Evolutionary conservation across 2,113 vertebrate genomes (phyloP).

Genomic region (Paraplagusia blochii): DNA sequence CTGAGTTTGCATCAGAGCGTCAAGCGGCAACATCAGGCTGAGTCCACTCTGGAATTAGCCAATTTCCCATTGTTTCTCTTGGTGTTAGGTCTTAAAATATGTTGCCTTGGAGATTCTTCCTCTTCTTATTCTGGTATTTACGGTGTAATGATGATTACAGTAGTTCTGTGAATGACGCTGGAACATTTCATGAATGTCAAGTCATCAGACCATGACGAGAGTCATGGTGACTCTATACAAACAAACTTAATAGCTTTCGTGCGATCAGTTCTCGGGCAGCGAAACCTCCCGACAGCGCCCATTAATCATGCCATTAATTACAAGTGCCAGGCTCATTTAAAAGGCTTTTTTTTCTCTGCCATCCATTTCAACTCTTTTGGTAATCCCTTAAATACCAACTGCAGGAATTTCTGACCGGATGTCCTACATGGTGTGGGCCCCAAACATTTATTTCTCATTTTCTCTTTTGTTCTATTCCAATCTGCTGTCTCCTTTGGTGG

Average conservation of each 20-base stretch:
- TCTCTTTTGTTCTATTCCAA: constrained; percentile 6
- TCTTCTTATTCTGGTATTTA: too few relatives aligned
- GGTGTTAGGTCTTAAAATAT: constrained; percentile 6
- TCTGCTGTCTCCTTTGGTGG: constrained; percentile 4
- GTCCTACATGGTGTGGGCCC: constrained; percentile 1
- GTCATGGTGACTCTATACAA: constrained; percentile 10
- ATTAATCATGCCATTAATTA: constrained; percentile 58
- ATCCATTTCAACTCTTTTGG: constrained; percentile 15
- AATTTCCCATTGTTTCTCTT: constrained; percentile 16
- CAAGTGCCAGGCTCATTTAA: constrained; percentile 17
- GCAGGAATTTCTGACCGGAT: background rate
- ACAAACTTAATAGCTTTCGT: constrained; percentile 34
- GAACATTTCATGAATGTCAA: too few relatives aligned
- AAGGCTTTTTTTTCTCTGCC: constrained; percentile 2
- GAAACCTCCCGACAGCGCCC: constrained; percentile 33
- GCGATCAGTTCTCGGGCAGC: constrained; percentile 31
- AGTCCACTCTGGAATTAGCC: constrained; percentile 19
- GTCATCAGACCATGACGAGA: constrained; percentile 31
- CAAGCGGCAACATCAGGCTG: constrained; percentile 4
- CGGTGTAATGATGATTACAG: too few relatives aligned
- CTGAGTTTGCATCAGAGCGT: constrained; percentile 7
- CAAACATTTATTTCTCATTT: constrained; percentile 2
- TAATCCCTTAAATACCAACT: constrained; percentile 15
- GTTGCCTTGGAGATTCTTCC: too few relatives aligned
- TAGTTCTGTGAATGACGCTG: too few relatives aligned